A percentile compares a stretch with the other conserved stretches of the same genome.
Evolutionary conservation across 2,888 invertebrate species (phyloP).

Genomic region (Xanthia icteritia): DNA sequence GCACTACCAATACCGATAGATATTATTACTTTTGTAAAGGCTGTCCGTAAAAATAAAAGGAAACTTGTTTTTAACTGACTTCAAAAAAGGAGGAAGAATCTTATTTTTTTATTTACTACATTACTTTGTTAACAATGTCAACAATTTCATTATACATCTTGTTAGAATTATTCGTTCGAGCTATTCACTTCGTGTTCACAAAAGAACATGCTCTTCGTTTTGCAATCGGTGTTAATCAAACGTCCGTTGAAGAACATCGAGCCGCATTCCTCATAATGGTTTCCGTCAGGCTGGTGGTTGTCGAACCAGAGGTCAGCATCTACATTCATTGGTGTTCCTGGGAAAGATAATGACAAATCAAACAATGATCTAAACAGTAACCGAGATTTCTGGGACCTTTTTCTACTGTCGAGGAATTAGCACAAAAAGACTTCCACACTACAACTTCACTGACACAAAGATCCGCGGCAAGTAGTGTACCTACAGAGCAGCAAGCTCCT

Average conservation of each 20-base stretch:
- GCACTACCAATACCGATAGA: no score
- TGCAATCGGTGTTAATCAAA: conserved; percentile 77
- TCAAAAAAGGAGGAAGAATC: background rate
- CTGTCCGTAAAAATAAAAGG: no score
- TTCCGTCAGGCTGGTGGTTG: conserved; percentile 74
- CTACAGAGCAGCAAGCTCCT: background rate
- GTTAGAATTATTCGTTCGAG: background rate
- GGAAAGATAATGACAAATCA: background rate
- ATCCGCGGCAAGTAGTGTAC: no score
- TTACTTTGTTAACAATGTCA: background rate
- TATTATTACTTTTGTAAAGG: no score
- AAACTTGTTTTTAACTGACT: no score
- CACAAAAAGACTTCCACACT: no score
- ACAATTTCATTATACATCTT: background rate
- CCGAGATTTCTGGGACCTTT: background rate
- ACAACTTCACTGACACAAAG: no score
- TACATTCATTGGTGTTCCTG: conserved; percentile 5
- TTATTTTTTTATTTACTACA: background rate
- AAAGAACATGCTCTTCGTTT: conserved; percentile 76
- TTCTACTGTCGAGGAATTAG: background rate
- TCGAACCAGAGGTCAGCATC: conserved; percentile 77
- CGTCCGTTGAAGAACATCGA: conserved; percentile 81
- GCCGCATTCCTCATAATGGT: conserved; percentile 59
- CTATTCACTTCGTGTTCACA: conserved; percentile 77
- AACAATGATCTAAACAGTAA: background rate